Base-by-base conservation (phyloP, 2,888 invertebrate species). In the Geotrupes spiniger region DNA sequence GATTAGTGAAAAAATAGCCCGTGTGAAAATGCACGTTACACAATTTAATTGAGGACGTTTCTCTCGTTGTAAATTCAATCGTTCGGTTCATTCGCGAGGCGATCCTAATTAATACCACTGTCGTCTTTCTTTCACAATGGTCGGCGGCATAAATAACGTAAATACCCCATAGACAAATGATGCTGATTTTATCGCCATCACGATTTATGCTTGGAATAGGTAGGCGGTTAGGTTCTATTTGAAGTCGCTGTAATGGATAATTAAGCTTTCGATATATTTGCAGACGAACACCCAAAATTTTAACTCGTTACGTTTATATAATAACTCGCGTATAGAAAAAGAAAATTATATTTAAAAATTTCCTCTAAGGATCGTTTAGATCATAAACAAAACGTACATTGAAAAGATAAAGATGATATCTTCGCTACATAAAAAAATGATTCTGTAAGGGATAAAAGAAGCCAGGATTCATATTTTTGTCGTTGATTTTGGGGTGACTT, bases 151-250 rank as follows among this genome's bases (percentile, higher is more conserved):
- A 33, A 33, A 33, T 33, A 40, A 40, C 47, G 29, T 42, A 29
- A 48, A 48, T 48, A 48, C 38, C 36, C 37, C 38, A 38, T 37
- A 39, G 46, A 39, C 48, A 42, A 38, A 48, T 38, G 48, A 42
- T 48, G 42, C 37, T 36, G 48, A 48, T 42, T 29, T 36, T 48
- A 48, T 48, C 48, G 42, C 27, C 28, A 27, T 28, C 21, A 48
- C 48, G 42, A 48, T 48, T 48, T 48, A 48, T 48, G 26, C 48
- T 38, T 14, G 43, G 21, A 27, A 28, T 33, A 17, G 16, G 43
- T 33, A 17, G 16, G 43, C 43, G 43, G 17, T 31, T 14, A 25
- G 11, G 36, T 26, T 16, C 36, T 25, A 33, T 42, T 48, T 42
- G 36, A 36, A 48, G 42, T 48, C 43, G 41, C 38, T 27, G 33